Percentiles rank a stretch among this genome's conserved stretches.
phyloP scores from a whole-genome alignment of 2,113 vertebrate species.

The Ictalurus punctatus region DNA sequence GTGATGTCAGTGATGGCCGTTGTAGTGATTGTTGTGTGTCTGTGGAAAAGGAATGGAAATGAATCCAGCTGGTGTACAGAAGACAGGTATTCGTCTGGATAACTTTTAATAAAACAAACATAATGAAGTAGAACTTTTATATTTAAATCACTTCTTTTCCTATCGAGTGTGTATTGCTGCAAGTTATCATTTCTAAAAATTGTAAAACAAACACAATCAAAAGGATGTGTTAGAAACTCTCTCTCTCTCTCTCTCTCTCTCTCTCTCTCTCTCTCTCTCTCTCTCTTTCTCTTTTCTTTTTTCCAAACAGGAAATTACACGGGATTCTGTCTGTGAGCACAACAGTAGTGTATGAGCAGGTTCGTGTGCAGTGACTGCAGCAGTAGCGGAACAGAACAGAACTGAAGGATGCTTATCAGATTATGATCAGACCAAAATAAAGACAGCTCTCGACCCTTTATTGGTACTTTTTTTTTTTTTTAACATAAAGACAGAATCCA shows the following conservation, averaged over 20 bases:
- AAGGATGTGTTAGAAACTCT: background rate
- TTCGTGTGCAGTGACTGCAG: background rate
- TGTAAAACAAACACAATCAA: background rate
- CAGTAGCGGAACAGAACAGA: background rate
- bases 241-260: too few species aligned
- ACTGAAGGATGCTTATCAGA: background rate
- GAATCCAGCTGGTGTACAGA: background rate
- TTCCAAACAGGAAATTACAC: background rate
- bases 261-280: slow-evolving; percentile 2
- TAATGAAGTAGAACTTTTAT: too few species aligned
- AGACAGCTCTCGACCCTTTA: background rate
- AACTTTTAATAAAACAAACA: background rate
- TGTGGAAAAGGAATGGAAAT: slow-evolving; percentile 2
- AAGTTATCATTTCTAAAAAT: background rate
- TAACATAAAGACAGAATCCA: background rate
- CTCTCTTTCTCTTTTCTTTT: background rate
- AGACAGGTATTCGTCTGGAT: background rate
- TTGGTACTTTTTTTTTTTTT: background rate
- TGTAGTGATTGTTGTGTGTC: background rate
- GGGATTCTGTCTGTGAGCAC: background rate
- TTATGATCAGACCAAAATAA: background rate
- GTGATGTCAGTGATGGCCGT: background rate
- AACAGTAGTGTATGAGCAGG: background rate
- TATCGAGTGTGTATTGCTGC: too few species aligned
- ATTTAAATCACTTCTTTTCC: too few species aligned